A percentile compares a stretch with the other conserved stretches of the same genome.
These are phyloP conservation scores for Pipistrellus pipistrellus DNA, from an alignment of 2,797 vertebrate species.

Conservation along the genomic window DNA sequence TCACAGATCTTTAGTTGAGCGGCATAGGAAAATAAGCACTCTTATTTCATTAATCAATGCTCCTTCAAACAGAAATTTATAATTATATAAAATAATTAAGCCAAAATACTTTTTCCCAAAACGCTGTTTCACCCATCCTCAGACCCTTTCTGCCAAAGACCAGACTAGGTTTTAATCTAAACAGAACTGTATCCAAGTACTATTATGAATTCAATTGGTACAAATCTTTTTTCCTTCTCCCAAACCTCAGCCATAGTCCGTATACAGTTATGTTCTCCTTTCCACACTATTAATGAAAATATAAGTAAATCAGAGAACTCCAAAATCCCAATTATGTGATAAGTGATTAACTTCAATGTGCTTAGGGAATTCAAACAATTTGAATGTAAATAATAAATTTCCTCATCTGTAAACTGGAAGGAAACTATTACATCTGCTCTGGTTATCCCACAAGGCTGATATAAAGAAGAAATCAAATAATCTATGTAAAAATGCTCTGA, in stretches of 20 bases:
- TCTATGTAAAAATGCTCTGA: slow-evolving; percentile 58
- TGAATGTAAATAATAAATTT: slow-evolving; percentile 39
- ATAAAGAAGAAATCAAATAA: slow-evolving; percentile 71
- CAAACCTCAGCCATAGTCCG: slow-evolving; percentile 42
- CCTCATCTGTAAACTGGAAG: slow-evolving; percentile 39
- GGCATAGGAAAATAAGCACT: neutral
- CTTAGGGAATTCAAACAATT: slow-evolving; percentile 31
- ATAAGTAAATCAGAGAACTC: neutral
- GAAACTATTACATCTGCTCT: slow-evolving; percentile 47
- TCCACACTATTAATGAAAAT: slow-evolving; percentile 22
- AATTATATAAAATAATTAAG: too few relatives aligned
- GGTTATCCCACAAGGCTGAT: slow-evolving; percentile 26
- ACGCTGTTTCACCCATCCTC: neutral
- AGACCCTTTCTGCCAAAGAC: slow-evolving; percentile 38
- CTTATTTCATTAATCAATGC: too few relatives aligned
- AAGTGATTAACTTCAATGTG: slow-evolving; percentile 8
- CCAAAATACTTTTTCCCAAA: too few relatives aligned
- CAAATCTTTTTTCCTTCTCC: slow-evolving; percentile 22
- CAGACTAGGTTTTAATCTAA: slow-evolving; percentile 58
- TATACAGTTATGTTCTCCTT: slow-evolving; percentile 29
- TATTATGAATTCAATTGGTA: slow-evolving; percentile 15
- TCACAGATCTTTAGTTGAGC: slow-evolving; percentile 29
- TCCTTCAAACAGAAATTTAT: too few relatives aligned
- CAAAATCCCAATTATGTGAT: neutral
- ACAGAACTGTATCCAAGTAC: slow-evolving; percentile 38